These are phyloP conservation scores for Bufotes viridis DNA, from an alignment of 2,797 vertebrate species.

Conservation along the genomic window DNA sequence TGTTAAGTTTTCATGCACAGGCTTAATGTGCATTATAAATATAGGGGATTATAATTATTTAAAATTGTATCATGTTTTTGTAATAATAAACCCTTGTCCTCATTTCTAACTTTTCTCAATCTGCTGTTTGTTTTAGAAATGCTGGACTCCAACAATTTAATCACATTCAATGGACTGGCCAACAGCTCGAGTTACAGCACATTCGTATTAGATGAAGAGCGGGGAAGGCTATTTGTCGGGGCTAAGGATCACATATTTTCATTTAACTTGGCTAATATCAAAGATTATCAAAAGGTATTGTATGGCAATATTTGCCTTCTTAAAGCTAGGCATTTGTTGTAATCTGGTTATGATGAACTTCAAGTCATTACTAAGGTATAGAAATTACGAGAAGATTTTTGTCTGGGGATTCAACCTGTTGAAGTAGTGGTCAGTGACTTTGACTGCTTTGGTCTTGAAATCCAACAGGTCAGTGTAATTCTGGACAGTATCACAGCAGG, in stretches of 20 bases:
- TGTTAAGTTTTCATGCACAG: background rate
- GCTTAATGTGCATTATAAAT: too few relatives aligned
- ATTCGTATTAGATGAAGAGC: conserved; percentile 95
- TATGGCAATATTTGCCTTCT: background rate
- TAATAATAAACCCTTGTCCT: background rate
- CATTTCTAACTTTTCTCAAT: conserved; percentile 20
- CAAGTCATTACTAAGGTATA: background rate
- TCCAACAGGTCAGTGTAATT: background rate
- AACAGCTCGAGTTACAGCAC: conserved; percentile 96
- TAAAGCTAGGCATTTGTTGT: background rate
- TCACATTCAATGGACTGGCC: conserved; percentile 89
- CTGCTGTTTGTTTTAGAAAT: conserved; percentile 84
- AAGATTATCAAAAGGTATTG: conserved; percentile 90
- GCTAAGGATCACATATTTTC: conserved; percentile 98
- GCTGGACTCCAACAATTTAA: conserved; percentile 93
- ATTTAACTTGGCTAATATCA: conserved; percentile 95
- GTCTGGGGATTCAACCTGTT: background rate
- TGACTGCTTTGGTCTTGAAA: background rate
- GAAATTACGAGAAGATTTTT: background rate
- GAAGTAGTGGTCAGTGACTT: background rate
- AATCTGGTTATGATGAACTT: background rate
- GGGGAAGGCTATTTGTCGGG: conserved; percentile 90
- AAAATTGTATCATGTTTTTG: too few relatives aligned
- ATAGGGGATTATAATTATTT: too few relatives aligned
- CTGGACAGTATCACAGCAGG: conserved; percentile 6